Base-by-base conservation (phyloP, 2,113 vertebrate species). In the Acinonyx jubatus region DNA sequence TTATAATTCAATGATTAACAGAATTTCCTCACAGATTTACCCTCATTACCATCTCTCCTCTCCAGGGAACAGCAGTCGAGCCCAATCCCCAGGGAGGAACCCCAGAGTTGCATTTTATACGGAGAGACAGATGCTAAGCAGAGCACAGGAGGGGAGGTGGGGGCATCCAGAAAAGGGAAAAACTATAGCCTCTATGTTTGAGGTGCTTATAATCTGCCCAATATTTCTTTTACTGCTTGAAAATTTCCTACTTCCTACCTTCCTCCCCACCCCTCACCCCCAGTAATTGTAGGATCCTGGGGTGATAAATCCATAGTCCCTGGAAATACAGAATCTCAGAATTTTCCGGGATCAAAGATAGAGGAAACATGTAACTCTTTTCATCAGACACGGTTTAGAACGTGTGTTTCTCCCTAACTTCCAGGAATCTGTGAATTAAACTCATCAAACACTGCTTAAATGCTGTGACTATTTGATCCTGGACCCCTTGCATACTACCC, bases 221-320 rank as follows among this genome's bases (percentile, higher is more conserved):
- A 15, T 7, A 38, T 6, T 65, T 45, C n/a, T 81, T 74, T 78
- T 33, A 76, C 68, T 89, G 27, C 80, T 94, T 78, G 27, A 85
- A 89, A 85, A 71, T 38, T 27, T 55, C 33, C n/a, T 61, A 57
- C n/a, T 19, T 80, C 27, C 19, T 25, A 61, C 3, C 12, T 4
- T 2, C 0, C 2, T n/a, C 5, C 31, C 15, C 6, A 7, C 4
- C 0, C 9, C n/a, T 2, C 15, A 12, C 33, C 1, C 6, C 6
- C 45, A 71, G 61, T 19, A 57, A n/a, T 5, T 27, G 29, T 63
- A 52, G 36, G 10, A 83, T 36, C 36, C 63, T 80, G 16, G 48
- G 82, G 63, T 11, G 79, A 63, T 73, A 90, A 82, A 71, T 71
- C 63, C 50, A 16, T 15, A 27, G 33, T 73, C 36, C n/a, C n/a